Evolutionary conservation across 2,797 vertebrate species (phyloP), one percentile per base, ranked within the genome.

Genomic region (Harpagifer antarcticus): DNA sequence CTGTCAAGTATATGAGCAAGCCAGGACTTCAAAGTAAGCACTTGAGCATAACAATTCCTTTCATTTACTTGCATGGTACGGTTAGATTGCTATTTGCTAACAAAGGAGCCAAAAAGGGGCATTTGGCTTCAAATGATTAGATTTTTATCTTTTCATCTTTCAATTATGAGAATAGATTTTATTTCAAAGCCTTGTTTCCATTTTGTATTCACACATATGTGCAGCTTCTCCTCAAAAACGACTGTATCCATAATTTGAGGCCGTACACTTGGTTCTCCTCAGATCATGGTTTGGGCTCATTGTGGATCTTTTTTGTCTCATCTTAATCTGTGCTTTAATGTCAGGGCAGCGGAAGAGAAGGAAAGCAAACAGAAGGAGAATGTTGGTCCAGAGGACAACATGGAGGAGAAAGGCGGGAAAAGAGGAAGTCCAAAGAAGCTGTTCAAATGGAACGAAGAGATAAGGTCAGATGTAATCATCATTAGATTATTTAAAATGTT

Each of bases 401-500:
- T 91, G 23, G 97, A 97, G 19, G 96, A 97, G 59, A 97, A 90
- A 82, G 91, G 90, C 64, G 96, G 94, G 55, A 97, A 95, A 82
- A 95, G 63, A 86, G 71, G 95, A 31, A 95, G 95, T 44, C 98
- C 97, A 0, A 96, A 95, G 65, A 99, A 99, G 91, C 93, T 95
- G 78, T 99, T 99, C 89, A 94, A 94, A 53, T 99, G 98, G 98
- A 98, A 94, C 42, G 94, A 98, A 14, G 96, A 98, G 83, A 96
- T 98, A 93, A 96, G 97, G 98, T 99, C 77, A 83, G 89, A 52
- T n/a, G 3, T 12, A 66, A 50, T 27, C 27, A 27, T 27, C 1
- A 4, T 3, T 20, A 13, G 3, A 42, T 16, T 1, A 60, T 61
- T 43, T 42, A 1, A 74, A n/a, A 43, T 10, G 7, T 10, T 11